phyloP scores from a whole-genome alignment of 2,888 invertebrate species.

The Stenurella melanura region DNA sequence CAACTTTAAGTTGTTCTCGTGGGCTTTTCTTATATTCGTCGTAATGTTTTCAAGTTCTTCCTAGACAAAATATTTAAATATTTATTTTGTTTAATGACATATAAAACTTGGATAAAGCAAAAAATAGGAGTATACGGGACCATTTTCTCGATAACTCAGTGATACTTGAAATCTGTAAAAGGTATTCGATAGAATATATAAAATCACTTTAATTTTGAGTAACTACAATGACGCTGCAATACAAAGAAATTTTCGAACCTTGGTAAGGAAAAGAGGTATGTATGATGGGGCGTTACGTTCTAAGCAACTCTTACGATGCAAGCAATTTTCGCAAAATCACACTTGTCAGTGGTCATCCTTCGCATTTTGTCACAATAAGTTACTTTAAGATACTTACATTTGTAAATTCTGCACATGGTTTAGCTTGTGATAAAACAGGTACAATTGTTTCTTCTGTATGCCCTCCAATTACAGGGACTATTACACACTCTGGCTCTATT shows the following conservation, averaged over 20 bases:
- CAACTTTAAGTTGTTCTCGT: conserved; percentile 79
- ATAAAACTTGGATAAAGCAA: neutral
- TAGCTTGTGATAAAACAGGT: conserved; percentile 84
- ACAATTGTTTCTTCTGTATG: conserved; percentile 84
- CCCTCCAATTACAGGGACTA: conserved; percentile 87
- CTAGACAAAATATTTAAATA: conserved; percentile 56
- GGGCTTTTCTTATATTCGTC: conserved; percentile 76
- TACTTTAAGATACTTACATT: conserved; percentile 57
- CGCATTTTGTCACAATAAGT: neutral
- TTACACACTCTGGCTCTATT: conserved; percentile 79
- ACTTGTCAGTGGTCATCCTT: no score
- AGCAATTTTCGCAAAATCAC: no score
- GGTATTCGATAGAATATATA: no score
- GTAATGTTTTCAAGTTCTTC: conserved; percentile 69
- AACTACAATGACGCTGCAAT: no score
- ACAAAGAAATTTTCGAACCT: no score
- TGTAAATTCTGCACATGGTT: conserved; percentile 72
- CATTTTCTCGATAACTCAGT: no score
- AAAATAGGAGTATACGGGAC: neutral
- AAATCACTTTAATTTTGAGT: no score
- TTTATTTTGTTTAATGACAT: neutral
- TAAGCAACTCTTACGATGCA: no score
- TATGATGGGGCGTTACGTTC: no score
- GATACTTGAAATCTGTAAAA: no score
- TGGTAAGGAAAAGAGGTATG: no score